Base-by-base conservation (phyloP, 2,797 vertebrate genomes). In the Urocyon cinereoargenteus region DNA sequence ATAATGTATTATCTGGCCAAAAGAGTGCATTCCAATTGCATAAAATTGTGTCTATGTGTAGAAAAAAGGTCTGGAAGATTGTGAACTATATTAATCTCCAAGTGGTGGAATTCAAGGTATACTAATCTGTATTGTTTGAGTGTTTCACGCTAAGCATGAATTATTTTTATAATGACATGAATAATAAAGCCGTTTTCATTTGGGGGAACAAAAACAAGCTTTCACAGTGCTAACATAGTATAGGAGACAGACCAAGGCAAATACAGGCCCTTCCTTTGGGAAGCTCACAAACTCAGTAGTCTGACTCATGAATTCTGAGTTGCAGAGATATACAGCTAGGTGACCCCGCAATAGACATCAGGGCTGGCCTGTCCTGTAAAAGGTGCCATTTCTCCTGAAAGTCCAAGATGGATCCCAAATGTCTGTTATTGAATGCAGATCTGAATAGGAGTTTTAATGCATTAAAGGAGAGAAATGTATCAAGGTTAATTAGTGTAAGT, bases 131-230 rank as follows among this genome's bases (percentile, higher is more conserved):
- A 53, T 72, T 91, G 18, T 91, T 94, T 68, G 85, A 78, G 86
- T 61, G 66, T 81, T 96, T 96, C 34, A 83, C 14, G 83, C 78
- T 83, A 88, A 49, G 18, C 31, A 61, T 85, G 62, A 28, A 31
- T 89, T 75, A 36, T 81, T 81, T 96, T 89, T 95, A 86, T 89
- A 86, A 86, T 86, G 57, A 91, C 3, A 95, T 95, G 68, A 95
- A 51, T 90, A 64, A 61, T 75, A 90, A 94, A 73, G 66, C 36
- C 59, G 82, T 77, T 95, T 96, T 95, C 36, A 49, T 79, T 75
- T 78, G 24, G 45, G 34, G 16, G 53, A 96, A 77, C 57, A 66
- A 94, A 90, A 73, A 70, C 9, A 93, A 97, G 62, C 62, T 6
- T 34, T 87, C 66, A 72, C 28, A 62, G n/a, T 89, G 72, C 16